A percentile compares a stretch with the other conserved stretches of the same genome.
phyloP scores from a whole-genome alignment of 2,113 vertebrate species.

The Dinomys branickii region DNA sequence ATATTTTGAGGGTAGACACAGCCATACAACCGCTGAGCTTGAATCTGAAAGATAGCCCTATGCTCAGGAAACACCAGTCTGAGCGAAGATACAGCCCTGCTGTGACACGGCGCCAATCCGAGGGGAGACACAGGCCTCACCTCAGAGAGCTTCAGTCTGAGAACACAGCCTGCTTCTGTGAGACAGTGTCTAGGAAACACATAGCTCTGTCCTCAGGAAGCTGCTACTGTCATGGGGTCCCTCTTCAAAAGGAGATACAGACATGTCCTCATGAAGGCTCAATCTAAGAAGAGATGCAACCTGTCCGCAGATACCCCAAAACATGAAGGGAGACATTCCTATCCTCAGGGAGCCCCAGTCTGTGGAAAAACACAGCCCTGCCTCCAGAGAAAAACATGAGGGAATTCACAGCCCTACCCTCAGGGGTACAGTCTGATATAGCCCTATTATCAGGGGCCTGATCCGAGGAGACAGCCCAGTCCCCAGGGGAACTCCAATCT shows the following conservation, averaged over 20 bases:
- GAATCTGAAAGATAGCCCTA: background rate
- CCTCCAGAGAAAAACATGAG: background rate
- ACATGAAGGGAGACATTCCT: background rate
- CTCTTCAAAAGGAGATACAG: background rate
- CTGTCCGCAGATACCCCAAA: no score
- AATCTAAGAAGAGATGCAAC: background rate
- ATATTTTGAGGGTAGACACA: background rate
- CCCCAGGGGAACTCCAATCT: background rate
- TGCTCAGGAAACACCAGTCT: background rate
- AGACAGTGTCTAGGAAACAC: background rate
- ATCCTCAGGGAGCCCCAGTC: background rate
- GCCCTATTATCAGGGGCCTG: background rate
- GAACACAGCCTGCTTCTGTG: background rate
- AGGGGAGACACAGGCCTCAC: background rate
- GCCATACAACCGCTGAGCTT: background rate
- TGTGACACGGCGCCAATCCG: background rate
- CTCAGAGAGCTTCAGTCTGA: background rate
- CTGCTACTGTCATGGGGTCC: no score
- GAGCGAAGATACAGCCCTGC: background rate
- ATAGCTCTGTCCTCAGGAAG: no score
- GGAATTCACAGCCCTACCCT: background rate
- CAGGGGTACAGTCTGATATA: background rate
- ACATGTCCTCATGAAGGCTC: background rate
- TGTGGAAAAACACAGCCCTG: background rate
- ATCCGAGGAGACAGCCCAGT: background rate